Conservation (phyloP, 2,797 vertebrate species). For the Pipistrellus kuhlii region DNA sequence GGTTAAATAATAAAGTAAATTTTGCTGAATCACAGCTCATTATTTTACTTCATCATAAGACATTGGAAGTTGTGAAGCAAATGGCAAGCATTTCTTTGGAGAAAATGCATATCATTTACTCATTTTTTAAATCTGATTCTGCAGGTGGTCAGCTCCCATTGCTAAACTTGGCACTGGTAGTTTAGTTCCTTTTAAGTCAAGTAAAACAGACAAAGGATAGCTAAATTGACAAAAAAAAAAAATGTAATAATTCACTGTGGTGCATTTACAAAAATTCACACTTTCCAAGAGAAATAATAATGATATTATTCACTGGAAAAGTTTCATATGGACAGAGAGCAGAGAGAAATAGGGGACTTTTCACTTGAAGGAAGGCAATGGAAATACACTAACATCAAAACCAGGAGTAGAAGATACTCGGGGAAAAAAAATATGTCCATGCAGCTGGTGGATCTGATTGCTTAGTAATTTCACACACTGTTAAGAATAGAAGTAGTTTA, state of each 20-base stretch:
- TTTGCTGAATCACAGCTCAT: constrained; percentile 77
- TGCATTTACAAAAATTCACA: constrained; percentile 82
- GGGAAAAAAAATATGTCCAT: background rate
- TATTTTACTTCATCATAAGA: constrained; percentile 81
- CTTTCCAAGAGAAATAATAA: constrained; percentile 76
- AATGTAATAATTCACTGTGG: constrained; percentile 73
- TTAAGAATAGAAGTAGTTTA: constrained; percentile 37
- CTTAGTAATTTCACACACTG: constrained; percentile 31
- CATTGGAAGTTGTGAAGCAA: constrained; percentile 71
- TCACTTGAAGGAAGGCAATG: constrained; percentile 13
- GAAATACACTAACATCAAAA: constrained; percentile 62
- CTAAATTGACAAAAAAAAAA: constrained; percentile 77
- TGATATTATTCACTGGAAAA: constrained; percentile 76
- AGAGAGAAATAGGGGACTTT: constrained; percentile 75
- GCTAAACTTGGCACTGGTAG: constrained; percentile 80
- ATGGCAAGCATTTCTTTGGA: constrained; percentile 79
- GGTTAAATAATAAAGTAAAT: constrained; percentile 75
- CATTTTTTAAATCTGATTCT: constrained; percentile 82
- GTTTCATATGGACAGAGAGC: constrained; percentile 68
- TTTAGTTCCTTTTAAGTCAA: constrained; percentile 84
- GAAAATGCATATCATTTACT: constrained; percentile 82
- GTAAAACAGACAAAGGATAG: constrained; percentile 84
- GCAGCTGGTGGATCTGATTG: background rate
- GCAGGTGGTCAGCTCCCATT: constrained; percentile 83
- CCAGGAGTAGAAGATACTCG: constrained; percentile 40